A percentile compares a stretch with the other conserved stretches of the same genome.
These are phyloP conservation scores for Drosophila bocki DNA, from an alignment of 1,140 invertebrate genomes.

Conservation along the genomic window DNA sequence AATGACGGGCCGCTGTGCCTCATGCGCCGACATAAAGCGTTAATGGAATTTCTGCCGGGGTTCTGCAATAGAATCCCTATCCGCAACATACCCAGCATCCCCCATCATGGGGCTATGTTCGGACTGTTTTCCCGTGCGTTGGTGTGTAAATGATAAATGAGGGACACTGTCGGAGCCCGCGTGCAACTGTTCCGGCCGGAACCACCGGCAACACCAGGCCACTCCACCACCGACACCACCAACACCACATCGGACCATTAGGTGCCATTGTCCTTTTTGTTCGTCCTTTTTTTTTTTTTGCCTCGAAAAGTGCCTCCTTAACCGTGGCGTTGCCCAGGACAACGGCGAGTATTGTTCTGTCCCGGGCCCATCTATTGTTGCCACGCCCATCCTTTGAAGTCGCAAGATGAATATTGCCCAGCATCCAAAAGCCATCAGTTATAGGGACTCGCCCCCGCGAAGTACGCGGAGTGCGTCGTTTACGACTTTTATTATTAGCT, in stretches of 20 bases:
- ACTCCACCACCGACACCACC: conserved; percentile 19
- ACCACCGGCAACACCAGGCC: conserved; percentile 59
- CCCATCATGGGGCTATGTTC: conserved; percentile 59
- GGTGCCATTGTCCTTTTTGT: conserved; percentile 66
- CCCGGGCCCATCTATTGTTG: conserved; percentile 43
- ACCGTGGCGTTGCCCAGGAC: conserved; percentile 31
- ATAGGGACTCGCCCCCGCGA: conserved; percentile 14
- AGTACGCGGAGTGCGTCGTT: conserved; percentile 18
- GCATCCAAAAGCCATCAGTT: conserved; percentile 49
- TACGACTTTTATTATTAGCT: conserved; percentile 33
- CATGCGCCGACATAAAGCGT: conserved; percentile 59
- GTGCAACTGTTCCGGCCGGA: conserved; percentile 60
- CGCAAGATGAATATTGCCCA: conserved; percentile 41
- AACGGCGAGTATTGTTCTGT: conserved; percentile 36
- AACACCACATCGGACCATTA: conserved; percentile 72
- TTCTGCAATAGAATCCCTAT: conserved; percentile 49
- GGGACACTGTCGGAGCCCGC: conserved; percentile 55
- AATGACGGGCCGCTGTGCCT: conserved; percentile 55
- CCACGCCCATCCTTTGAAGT: conserved; percentile 38
- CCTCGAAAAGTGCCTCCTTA: conserved; percentile 40
- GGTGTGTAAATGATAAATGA: conserved; percentile 83
- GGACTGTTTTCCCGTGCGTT: conserved; percentile 72
- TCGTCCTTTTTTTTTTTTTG: conserved; percentile 7
- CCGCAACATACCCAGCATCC: conserved; percentile 16
- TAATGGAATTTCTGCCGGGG: conserved; percentile 55